phyloP scores from a whole-genome alignment of 1,140 invertebrate genomes.

The Arctopsyche grandis region DNA sequence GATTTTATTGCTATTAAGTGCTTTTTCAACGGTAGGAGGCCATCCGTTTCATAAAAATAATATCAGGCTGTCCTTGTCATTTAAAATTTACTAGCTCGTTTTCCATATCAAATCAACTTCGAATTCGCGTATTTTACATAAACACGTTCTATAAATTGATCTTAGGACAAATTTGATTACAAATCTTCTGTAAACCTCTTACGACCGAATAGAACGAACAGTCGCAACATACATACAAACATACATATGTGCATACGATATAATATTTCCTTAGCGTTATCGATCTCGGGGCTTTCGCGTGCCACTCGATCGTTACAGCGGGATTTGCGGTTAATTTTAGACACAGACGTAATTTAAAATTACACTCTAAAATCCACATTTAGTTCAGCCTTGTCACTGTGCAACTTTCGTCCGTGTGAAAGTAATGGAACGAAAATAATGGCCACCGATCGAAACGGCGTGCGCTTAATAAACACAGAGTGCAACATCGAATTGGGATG shows the following conservation, averaged over 20 bases:
- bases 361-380: constrained; percentile 15
- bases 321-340: constrained; percentile 39
- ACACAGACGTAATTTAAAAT: constrained; percentile 20
- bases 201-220: no score
- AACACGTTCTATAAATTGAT: no score
- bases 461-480: not conserved
- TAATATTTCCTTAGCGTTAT: not conserved
- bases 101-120: not conserved
- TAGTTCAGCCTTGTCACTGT: not conserved
- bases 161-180: no score
- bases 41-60: not conserved
- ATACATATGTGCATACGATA: no score
- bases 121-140: no score
- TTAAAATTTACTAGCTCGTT: not conserved
- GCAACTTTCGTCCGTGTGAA: no score
- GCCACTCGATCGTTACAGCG: not conserved
- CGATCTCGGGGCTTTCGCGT: constrained; percentile 22
- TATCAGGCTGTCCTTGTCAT: not conserved
- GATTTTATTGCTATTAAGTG: no score
- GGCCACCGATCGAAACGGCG: not conserved
- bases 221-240: no score
- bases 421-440: no score
- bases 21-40: not conserved
- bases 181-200: no score
- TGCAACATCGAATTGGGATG: not conserved